Conservation (phyloP, 2,888 invertebrate species). For the Agrotis exclamationis region DNA sequence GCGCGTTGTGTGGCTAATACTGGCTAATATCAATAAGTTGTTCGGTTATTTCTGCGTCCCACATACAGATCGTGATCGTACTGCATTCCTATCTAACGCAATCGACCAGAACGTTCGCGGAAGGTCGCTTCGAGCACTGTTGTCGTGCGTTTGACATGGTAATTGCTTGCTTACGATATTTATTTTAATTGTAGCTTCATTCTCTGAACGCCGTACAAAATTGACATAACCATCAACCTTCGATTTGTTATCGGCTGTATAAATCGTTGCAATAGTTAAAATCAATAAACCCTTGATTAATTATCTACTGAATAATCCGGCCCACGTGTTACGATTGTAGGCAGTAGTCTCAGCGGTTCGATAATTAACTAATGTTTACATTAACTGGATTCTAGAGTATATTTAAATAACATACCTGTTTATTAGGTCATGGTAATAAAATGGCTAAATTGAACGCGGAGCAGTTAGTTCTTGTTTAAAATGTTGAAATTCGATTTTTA, state of each 20-base stretch:
- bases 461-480: constrained; percentile 54
- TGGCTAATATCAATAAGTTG: constrained; percentile 69
- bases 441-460: constrained; percentile 53
- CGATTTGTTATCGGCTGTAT: constrained; percentile 6
- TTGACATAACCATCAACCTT: constrained; percentile 17
- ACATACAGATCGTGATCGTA: constrained; percentile 79
- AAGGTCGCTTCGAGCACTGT: constrained; percentile 74
- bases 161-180: constrained; percentile 42
- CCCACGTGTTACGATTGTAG: constrained; percentile 56
- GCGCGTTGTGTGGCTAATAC: constrained; percentile 63
- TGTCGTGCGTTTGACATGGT: constrained; percentile 60
- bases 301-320: constrained; percentile 41
- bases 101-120: constrained; percentile 76
- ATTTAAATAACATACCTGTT: constrained; percentile 59
- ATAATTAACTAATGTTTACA: constrained; percentile 65
- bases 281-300: constrained; percentile 38
- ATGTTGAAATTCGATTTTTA: constrained; percentile 45
- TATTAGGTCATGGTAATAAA: constrained; percentile 65
- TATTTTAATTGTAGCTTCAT: constrained; percentile 15
- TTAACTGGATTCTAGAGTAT: constrained; percentile 57
- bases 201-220: constrained; percentile 3
- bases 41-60: constrained; percentile 75
- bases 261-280: constrained; percentile 26
- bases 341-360: constrained; percentile 41
- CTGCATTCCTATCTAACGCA: constrained; percentile 85